A percentile compares a stretch with the other conserved stretches of the same genome.
phyloP scores from a whole-genome alignment of 2,797 vertebrate species.

The Microctenopoma steveboyesi region DNA sequence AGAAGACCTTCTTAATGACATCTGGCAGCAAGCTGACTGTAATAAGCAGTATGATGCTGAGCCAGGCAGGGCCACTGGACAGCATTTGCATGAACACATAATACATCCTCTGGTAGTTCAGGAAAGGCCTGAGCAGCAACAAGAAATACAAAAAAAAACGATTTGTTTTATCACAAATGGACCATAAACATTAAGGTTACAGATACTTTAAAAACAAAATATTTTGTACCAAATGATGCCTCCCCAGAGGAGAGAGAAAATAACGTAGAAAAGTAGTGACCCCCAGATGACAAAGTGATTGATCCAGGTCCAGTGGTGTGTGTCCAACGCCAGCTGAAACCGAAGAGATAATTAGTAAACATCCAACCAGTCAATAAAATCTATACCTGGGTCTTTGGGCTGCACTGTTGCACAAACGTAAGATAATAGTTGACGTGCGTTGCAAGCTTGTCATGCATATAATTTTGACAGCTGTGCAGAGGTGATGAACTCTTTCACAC shows the following conservation, averaged over 20 bases:
- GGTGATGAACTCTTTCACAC: constrained; percentile 69
- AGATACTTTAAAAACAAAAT: not conserved
- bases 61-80: constrained; percentile 95
- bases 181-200: not conserved
- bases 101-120: constrained; percentile 99
- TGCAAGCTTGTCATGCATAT: not conserved
- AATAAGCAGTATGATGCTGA: constrained; percentile 93
- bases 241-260: constrained; percentile 98
- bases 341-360: constrained; percentile 59
- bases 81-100: constrained; percentile 99
- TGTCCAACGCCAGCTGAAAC: constrained; percentile 94
- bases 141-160: not conserved
- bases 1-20: constrained; percentile 95
- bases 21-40: constrained; percentile 95
- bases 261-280: constrained; percentile 94
- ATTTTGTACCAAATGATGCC: constrained; percentile 93
- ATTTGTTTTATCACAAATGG: not conserved
- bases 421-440: constrained; percentile 40
- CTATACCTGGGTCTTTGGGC: constrained; percentile 41
- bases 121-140: constrained; percentile 89
- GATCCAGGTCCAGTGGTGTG: constrained; percentile 99
- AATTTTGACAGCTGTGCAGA: not conserved
- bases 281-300: constrained; percentile 99
- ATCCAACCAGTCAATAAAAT: constrained; percentile 41
- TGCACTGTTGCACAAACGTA: constrained; percentile 42